phyloP scores from a whole-genome alignment of 2,888 invertebrate species.

The Bellardia bayeri region DNA sequence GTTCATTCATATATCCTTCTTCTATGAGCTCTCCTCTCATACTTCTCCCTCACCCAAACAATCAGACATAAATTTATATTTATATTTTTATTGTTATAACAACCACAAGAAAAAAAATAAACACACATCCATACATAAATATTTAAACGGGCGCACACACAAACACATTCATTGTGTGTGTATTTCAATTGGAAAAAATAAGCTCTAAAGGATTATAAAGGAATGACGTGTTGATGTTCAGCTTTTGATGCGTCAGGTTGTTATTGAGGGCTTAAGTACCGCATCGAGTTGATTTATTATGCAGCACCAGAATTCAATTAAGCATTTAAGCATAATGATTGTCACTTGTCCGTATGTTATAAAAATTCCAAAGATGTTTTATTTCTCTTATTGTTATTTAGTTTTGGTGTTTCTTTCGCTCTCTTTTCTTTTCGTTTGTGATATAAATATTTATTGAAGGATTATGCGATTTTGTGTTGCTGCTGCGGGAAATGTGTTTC shows the following conservation, averaged over 20 bases:
- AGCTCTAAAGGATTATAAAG: slow-evolving; percentile 73
- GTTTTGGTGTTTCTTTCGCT: slow-evolving; percentile 23
- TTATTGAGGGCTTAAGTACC: slow-evolving; percentile 79
- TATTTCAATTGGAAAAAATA: slow-evolving; percentile 62
- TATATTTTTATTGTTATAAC: slow-evolving; percentile 52
- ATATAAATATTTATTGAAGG: slow-evolving; percentile 59
- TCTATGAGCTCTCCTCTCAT: slow-evolving; percentile 29
- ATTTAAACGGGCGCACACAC: slow-evolving; percentile 13
- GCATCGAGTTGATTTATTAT: slow-evolving; percentile 83
- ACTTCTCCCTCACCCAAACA: not conserved
- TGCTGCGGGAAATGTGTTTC: not conserved
- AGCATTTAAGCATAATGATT: slow-evolving; percentile 82
- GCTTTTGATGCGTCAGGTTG: slow-evolving; percentile 77
- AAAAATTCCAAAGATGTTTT: slow-evolving; percentile 72
- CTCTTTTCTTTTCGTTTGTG: slow-evolving; percentile 43
- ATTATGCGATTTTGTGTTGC: slow-evolving; percentile 44
- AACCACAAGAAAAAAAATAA: slow-evolving; percentile 21
- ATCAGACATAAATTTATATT: not conserved
- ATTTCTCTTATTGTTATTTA: slow-evolving; percentile 15
- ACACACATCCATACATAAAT: slow-evolving; percentile 1
- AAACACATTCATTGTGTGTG: slow-evolving; percentile 51
- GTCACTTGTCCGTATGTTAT: slow-evolving; percentile 83
- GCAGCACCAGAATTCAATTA: slow-evolving; percentile 82
- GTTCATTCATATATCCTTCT: slow-evolving; percentile 65
- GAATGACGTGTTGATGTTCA: slow-evolving; percentile 73